These are phyloP conservation scores for Lates calcarifer DNA, from an alignment of 2,113 vertebrate genomes.

Conservation along the genomic window DNA sequence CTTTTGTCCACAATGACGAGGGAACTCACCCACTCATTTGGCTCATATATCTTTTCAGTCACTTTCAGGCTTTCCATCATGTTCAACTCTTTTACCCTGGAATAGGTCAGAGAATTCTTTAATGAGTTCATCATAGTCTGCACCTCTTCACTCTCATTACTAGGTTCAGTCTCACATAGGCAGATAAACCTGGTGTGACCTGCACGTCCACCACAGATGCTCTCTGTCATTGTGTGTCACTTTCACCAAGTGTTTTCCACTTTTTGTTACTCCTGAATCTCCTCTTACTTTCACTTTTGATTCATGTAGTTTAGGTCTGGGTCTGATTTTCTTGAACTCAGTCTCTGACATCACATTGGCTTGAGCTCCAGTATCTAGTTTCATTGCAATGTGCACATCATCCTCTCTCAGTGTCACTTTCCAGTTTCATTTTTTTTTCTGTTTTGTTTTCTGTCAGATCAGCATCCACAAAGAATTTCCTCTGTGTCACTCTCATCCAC, in stretches of 20 bases:
- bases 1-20: background rate
- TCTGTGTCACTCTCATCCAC: background rate
- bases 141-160: background rate
- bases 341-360: background rate
- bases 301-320: background rate
- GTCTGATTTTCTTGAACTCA: background rate
- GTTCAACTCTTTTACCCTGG: background rate
- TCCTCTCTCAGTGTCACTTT: slow-evolving; percentile 6
- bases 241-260: background rate
- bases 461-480: background rate
- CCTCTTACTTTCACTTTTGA: background rate
- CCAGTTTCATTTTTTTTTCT: slow-evolving; percentile 1
- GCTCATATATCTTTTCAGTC: slow-evolving; percentile 16
- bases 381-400: background rate
- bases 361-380: slow-evolving; percentile 25
- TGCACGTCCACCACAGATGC: slow-evolving; percentile 1
- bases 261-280: background rate
- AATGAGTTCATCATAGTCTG: too few species aligned
- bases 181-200: slow-evolving; percentile 4
- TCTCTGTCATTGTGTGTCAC: slow-evolving; percentile 16
- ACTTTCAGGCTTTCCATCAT: background rate
- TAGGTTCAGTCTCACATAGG: slow-evolving; percentile 12
- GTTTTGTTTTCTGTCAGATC: background rate
- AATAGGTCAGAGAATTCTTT: slow-evolving; percentile 7
- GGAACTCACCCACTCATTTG: background rate